Base-by-base conservation (phyloP, 1,140 invertebrate species). In the Palaemon carinicauda region DNA sequence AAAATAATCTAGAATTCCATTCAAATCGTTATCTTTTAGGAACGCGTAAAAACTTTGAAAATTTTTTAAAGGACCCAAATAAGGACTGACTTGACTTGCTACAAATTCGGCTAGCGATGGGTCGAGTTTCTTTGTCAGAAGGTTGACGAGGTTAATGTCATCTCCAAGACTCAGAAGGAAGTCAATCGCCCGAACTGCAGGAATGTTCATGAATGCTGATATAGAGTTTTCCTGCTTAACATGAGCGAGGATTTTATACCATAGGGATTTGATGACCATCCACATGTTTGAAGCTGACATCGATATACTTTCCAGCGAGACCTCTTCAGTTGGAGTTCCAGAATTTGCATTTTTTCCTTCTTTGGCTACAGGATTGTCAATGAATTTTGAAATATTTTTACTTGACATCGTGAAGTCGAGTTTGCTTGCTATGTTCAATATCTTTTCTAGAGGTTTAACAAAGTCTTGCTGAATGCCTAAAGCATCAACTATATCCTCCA, bases 61-160 rank as follows among this genome's bases (percentile, higher is more conserved):
- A 53, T 84, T 54, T 12, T 31, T 56, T 7, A 84, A 24, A 5
- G 82, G 82, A 27, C 82, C 82, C 12, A 84, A 31, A 27, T 24
- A 77, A 7, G 82, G 82, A 41, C 77, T 77, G 12, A 77, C 29
- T 27, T 77, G 33, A 31, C 15, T 53, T 41, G 82, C 82, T 33
- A 84, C 15, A 31, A 84, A 84, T 41, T 77, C 27, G 1, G 82
- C 82, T 12, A 84, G 56, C 41, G 75, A 73, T 33, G 71, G 51
- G 33, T 84, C 82, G 9, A 84, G 82, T 77, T 84, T 84, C 53
- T 84, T 84, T 19, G 82, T 41, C 15, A 84, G 53, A 24, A 84
- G 77, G 73, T 53, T 60, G 4, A 50, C 53, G 51, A 84, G 82
- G 71, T 54, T 84, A 53, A 84, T 19, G 14, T 84, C 82, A 27